Percentiles rank a stretch among this genome's conserved stretches.
phyloP scores from a whole-genome alignment of 2,888 invertebrate genomes.

The Hypolimnas misippus region DNA sequence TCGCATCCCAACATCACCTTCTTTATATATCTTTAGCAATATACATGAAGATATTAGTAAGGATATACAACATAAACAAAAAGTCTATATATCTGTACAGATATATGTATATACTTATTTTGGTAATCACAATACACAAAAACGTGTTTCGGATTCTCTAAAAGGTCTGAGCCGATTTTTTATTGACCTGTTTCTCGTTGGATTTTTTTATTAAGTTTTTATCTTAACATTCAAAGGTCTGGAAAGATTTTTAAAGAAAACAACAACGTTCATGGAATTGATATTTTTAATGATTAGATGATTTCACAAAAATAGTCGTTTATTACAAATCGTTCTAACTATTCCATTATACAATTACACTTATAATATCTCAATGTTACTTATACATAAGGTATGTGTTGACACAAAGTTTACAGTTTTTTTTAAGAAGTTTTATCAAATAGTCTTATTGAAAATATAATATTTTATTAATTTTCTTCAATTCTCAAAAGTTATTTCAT shows the following conservation, averaged over 20 bases:
- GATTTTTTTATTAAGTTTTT: too few species aligned
- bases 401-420: not conserved
- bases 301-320: slow-evolving; percentile 65
- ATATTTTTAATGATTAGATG: slow-evolving; percentile 70
- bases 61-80: too few species aligned
- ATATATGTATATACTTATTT: too few species aligned
- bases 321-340: slow-evolving; percentile 41
- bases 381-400: not conserved
- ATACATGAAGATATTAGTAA: too few species aligned
- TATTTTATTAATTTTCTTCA: not conserved
- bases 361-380: slow-evolving; percentile 31
- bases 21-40: too few species aligned
- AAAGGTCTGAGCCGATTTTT: too few species aligned
- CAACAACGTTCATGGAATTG: slow-evolving; percentile 61
- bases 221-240: too few species aligned
- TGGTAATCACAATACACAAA: too few species aligned
- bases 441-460: not conserved
- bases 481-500: slow-evolving; percentile 8
- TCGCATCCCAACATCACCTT: too few species aligned
- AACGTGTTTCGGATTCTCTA: too few species aligned
- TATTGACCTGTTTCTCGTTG: too few species aligned
- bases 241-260: slow-evolving; percentile 42
- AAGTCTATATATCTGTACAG: too few species aligned
- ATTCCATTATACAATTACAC: slow-evolving; percentile 21
- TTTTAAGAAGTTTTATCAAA: not conserved